Evolutionary conservation across 53 echinoderm and acorn worm species (phyloP).

Genomic region (Henricia sp.): DNA sequence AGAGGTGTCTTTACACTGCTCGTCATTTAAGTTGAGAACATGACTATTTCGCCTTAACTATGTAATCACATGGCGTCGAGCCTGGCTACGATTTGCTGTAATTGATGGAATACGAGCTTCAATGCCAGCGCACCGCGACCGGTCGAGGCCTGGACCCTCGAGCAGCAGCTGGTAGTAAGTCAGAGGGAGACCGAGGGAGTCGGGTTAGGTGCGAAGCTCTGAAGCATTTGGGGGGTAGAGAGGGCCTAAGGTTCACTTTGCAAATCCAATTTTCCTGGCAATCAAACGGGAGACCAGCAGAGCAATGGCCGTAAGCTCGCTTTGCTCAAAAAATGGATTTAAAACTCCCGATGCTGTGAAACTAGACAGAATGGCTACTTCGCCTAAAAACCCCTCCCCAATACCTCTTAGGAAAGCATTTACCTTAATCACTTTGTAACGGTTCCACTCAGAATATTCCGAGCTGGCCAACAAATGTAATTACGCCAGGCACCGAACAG

Average conservation of each 20-base stretch:
- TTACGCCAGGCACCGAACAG: constrained; percentile 52
- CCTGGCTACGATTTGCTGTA: no score
- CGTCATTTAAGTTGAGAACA: no score
- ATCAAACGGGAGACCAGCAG: constrained; percentile 56
- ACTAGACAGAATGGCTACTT: neutral
- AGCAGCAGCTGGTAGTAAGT: constrained; percentile 25
- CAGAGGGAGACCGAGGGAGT: constrained; percentile 14
- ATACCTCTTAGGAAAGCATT: neutral
- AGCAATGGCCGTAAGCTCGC: constrained; percentile 45
- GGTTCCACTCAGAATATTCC: neutral
- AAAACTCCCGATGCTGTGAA: constrained; percentile 25
- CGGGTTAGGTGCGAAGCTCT: constrained; percentile 52
- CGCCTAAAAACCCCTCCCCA: neutral
- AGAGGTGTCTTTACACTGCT: no score
- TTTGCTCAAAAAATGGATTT: constrained; percentile 6
- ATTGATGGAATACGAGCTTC: constrained; percentile 46
- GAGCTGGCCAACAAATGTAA: constrained; percentile 35
- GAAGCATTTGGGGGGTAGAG: constrained; percentile 27
- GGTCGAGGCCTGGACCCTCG: neutral
- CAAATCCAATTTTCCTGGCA: constrained; percentile 69
- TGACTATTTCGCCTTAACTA: no score
- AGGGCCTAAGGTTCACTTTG: constrained; percentile 64
- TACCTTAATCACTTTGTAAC: neutral
- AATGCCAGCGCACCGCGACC: no score
- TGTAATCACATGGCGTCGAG: no score